Conservation (phyloP, 2,888 invertebrate species). For the Pterobdella sp. region DNA sequence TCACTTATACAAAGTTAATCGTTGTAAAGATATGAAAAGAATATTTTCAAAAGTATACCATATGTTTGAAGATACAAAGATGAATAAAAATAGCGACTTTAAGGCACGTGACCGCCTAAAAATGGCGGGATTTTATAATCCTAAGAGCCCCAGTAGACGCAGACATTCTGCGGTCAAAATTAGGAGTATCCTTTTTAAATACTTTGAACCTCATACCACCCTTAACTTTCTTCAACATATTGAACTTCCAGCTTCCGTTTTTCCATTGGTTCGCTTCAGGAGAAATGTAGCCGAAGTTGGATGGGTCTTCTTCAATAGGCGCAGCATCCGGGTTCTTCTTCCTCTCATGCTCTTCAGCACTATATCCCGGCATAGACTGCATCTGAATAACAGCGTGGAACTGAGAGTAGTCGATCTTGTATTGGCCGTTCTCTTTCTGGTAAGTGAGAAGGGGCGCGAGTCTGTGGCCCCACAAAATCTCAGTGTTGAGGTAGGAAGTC, state of each 20-base stretch:
- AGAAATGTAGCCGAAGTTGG: slow-evolving; percentile 25
- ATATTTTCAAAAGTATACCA: too few species aligned
- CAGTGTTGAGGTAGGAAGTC: slow-evolving; percentile 54
- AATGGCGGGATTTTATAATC: not conserved
- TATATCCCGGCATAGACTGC: slow-evolving; percentile 53
- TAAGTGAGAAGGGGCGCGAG: slow-evolving; percentile 50
- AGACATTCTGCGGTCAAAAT: slow-evolving; percentile 22
- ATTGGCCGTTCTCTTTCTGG: slow-evolving; percentile 51
- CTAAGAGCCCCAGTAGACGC: slow-evolving; percentile 25
- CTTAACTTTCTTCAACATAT: slow-evolving; percentile 8
- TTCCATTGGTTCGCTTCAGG: slow-evolving; percentile 15
- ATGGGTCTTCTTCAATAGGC: slow-evolving; percentile 14
- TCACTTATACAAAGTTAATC: too few species aligned
- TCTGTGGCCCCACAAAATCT: slow-evolving; percentile 51
- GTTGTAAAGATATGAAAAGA: too few species aligned
- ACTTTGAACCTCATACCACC: not conserved
- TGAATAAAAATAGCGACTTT: too few species aligned
- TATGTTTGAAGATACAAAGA: too few species aligned
- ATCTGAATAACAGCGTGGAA: slow-evolving; percentile 50
- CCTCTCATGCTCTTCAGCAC: slow-evolving; percentile 28
- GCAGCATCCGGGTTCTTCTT: not conserved
- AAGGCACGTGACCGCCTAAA: not conserved
- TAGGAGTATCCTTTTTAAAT: not conserved
- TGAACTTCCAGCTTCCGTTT: slow-evolving; percentile 3
- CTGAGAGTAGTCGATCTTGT: slow-evolving; percentile 50